Evolutionary conservation across 2,797 vertebrate species (phyloP), one percentile per base, ranked within the genome.

Genomic region (Smutsia gigantea): DNA sequence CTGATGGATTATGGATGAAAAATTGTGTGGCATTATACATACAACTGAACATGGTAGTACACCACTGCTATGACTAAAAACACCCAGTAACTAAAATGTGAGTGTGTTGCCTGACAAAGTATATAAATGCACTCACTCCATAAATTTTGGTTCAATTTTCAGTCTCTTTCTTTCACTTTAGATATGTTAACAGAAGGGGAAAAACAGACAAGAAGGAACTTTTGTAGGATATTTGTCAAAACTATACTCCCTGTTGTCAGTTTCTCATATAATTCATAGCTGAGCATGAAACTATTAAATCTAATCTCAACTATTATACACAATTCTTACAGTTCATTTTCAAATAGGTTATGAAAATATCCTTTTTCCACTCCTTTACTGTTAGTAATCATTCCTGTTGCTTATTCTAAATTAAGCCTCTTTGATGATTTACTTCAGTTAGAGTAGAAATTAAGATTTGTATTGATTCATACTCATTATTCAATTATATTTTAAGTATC

Each of bases 241-340:
- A 94, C 31, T 89, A 83, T 8, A 93, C 21, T 57, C 5, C 14
- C n/a, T 89, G 7, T 34, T 94, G 53, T 75, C 77, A 82, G 61
- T 29, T 96, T 63, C 37, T 71, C 14, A 89, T 51, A 34, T 93
- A 51, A 96, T 46, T 37, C 77, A 75, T 0, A 74, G 63, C 29
- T 74, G 49, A 37, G 66, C 39, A 79, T 34, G 37, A 78, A 84
- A 77, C 18, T 79, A n/a, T 39, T 84, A 74, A 78, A 79, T 39
- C 11, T 77, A 92, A 92, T 69, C 53, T 87, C 46, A 83, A 68
- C 31, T 27, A 93, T 66, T 42, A 74, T 27, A 79, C 17, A n/a
- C 27, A 87, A 74, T 78, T 93, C 55, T 82, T 84, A 86, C 19
- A 94, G 64, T 85, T 77, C n/a, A 78, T 85, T 92, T 94, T 87